Percentiles rank a stretch among this genome's conserved stretches.
Conservation (phyloP, 2,888 invertebrate species). For the Acanthosepion esculentum region DNA sequence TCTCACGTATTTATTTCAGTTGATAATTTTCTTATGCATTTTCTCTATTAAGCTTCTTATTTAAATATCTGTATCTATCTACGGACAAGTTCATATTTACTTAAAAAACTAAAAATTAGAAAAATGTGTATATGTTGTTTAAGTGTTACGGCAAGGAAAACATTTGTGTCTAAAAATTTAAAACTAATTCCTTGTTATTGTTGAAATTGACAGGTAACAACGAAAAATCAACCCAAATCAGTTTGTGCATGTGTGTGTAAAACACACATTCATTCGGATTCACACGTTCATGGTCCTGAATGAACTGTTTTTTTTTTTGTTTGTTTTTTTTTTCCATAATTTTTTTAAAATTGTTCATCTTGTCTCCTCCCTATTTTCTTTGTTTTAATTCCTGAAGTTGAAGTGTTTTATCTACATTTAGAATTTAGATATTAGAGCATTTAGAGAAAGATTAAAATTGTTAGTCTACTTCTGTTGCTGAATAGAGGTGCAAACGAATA, state of each 20-base stretch:
- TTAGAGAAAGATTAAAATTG: background rate
- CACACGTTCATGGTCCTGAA: background rate
- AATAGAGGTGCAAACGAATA: background rate
- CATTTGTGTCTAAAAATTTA: background rate
- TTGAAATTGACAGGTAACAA: background rate
- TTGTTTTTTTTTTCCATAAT: background rate
- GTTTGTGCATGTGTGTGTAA: background rate
- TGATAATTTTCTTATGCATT: too few relatives aligned
- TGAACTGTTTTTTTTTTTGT: background rate
- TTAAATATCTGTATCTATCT: too few relatives aligned
- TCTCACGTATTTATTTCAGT: too few relatives aligned
- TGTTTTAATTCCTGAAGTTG: too few relatives aligned
- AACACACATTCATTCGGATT: background rate
- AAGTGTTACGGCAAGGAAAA: too few relatives aligned
- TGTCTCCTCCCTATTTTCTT: background rate
- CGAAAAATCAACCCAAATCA: background rate
- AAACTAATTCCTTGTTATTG: background rate
- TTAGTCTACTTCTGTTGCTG: background rate
- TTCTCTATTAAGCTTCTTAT: too few relatives aligned
- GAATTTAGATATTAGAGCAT: background rate
- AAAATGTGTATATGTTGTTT: too few relatives aligned
- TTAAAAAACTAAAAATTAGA: too few relatives aligned
- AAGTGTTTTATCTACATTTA: too few relatives aligned
- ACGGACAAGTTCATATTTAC: too few relatives aligned
- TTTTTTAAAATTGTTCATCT: background rate